Percentiles rank a stretch among this genome's conserved stretches.
Evolutionary conservation across 1,140 invertebrate species (phyloP).

Genomic region (Drosophila ambigua): DNA sequence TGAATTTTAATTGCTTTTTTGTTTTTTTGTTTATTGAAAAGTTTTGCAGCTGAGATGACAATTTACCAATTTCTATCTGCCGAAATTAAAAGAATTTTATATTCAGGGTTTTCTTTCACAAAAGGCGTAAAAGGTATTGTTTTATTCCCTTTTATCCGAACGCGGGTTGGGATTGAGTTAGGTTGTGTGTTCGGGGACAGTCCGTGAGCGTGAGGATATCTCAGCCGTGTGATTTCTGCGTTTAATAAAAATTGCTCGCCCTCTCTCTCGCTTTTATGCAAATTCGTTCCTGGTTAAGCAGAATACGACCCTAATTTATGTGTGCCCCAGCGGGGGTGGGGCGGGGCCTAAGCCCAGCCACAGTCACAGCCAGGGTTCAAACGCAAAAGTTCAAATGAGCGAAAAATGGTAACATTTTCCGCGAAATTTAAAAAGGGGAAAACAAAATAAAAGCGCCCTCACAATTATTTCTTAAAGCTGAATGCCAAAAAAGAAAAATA

Average conservation of each 20-base stretch:
- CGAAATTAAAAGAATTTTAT: conserved; percentile 15
- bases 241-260: conserved; percentile 52
- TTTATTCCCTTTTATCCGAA: conserved; percentile 35
- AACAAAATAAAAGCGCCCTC: conserved; percentile 11
- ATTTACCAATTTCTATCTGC: conserved; percentile 7
- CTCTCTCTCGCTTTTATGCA: conserved; percentile 52
- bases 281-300: conserved; percentile 58
- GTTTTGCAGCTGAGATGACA: conserved; percentile 11
- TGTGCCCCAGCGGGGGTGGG: conserved; percentile 10
- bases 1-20: conserved; percentile 26
- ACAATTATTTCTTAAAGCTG: conserved; percentile 41
- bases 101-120: neutral
- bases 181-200: neutral
- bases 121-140: conserved; percentile 17
- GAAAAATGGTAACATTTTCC: conserved; percentile 35
- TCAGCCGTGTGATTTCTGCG: conserved; percentile 56
- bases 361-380: conserved; percentile 5
- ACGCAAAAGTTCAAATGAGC: conserved; percentile 36
- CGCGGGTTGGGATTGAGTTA: neutral
- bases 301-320: conserved; percentile 51
- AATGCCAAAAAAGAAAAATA: neutral
- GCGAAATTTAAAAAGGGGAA: conserved; percentile 36
- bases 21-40: conserved; percentile 5
- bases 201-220: conserved; percentile 19
- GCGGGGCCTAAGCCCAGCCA: neutral